Base-by-base conservation (phyloP, 1,140 invertebrate species). In the Drosophila athabasca region DNA sequence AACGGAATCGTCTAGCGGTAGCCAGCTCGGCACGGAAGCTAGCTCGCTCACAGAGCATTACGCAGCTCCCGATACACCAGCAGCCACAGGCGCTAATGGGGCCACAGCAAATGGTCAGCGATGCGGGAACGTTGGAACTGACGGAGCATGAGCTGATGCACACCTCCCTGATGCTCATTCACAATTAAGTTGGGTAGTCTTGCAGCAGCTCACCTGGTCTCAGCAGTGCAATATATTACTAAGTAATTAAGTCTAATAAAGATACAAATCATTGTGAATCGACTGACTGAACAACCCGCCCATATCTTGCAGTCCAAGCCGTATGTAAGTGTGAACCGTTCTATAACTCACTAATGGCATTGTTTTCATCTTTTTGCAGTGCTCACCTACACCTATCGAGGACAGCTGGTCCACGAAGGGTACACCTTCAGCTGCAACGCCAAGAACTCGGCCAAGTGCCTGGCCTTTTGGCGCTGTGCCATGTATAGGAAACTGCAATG, bases 381-480 rank as follows among this genome's bases (percentile, higher is more conserved):
- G 6, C 70, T 89, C 6, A 65, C 22, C 24, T 91, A 91, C 45
- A 90, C 90, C 41, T 83, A 72, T 51, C 76, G 90, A 6, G 90
- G 90, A 0, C 90, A 90, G 17, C 61, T 91, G 11, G 80, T 91
- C 3, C 66, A 87, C 45, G 24, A 65, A 3, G 69, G 74, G 4
- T 62, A 76, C 31, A 70, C 75, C 0, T 91, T 68, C 26, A 76
- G 69, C 52, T 76, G 76, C 15, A 71, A 89, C 43, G 67, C 74
- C 1, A 35, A 66, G 17, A 87, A 79, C 15, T 52, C 57, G 1
- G 29, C 35, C 0, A 74, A 74, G 2, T 77, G 69, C 1, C 19
- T 73, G 15, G 81, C 74, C 9, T 77, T 84, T 29, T 91, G 90
- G 87, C 83, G 87, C 4, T 91, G 90, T 53, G 59, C 59, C 0